Evolutionary conservation across 2,113 vertebrate genomes (phyloP).

Genomic region (Cnemophilus loriae): DNA sequence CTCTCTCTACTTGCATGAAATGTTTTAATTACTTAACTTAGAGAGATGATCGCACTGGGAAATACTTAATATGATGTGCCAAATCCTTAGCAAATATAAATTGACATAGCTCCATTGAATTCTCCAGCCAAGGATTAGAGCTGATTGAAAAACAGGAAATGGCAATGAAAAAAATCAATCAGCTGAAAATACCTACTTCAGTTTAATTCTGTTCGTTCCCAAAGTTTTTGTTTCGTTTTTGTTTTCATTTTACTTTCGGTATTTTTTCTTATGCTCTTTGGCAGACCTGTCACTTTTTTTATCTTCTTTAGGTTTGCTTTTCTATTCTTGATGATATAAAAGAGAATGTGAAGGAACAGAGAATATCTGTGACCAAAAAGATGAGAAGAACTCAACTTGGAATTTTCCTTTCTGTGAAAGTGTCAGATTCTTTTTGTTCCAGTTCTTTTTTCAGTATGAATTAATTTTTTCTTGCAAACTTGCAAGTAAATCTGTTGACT

Average conservation of each 20-base stretch:
- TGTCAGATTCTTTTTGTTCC: background rate
- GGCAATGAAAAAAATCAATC: background rate
- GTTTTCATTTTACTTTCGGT: background rate
- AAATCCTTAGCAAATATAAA: conserved; percentile 48
- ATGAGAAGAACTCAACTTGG: background rate
- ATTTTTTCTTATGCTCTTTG: background rate
- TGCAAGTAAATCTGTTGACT: background rate
- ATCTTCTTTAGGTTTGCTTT: background rate
- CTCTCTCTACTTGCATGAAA: conserved; percentile 20
- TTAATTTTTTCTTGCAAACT: background rate
- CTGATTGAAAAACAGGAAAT: conserved; percentile 29
- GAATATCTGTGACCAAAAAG: background rate
- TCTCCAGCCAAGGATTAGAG: conserved; percentile 11
- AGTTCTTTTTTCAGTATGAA: background rate
- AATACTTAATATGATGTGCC: conserved; percentile 24
- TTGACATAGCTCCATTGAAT: conserved; percentile 6
- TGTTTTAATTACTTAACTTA: conserved; percentile 52
- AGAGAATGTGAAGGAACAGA: background rate
- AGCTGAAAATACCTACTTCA: background rate
- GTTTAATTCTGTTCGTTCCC: background rate
- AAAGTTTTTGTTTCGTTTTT: background rate
- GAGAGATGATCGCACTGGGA: conserved; percentile 35
- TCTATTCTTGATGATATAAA: background rate
- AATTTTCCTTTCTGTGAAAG: background rate
- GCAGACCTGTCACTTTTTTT: background rate